phyloP scores from a whole-genome alignment of 1,140 invertebrate genomes.

The Plutomurus gul region DNA sequence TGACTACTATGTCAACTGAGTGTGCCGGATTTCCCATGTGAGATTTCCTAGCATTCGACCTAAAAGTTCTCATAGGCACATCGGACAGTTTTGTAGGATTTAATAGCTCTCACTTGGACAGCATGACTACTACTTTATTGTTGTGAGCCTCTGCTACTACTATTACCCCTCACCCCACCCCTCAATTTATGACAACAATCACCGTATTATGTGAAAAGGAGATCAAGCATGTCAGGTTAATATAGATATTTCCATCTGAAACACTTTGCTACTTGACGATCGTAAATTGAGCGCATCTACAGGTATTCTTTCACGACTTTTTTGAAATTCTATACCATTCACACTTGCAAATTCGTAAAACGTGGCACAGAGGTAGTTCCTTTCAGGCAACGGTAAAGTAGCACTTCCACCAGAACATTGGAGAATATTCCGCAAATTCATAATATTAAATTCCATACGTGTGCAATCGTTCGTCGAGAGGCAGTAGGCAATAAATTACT shows the following conservation, averaged over 20 bases:
- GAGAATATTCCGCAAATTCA: no score
- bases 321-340: neutral
- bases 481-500: no score
- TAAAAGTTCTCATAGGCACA: neutral
- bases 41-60: neutral
- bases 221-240: conserved; percentile 10
- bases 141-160: no score
- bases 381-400: no score
- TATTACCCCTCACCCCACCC: no score
- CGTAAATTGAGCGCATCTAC: conserved; percentile 1
- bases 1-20: neutral
- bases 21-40: neutral
- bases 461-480: no score
- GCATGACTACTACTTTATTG: no score
- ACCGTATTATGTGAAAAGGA: neutral
- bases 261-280: neutral
- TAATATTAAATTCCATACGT: no score
- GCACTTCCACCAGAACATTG: no score
- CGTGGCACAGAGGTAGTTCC: neutral
- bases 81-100: no score
- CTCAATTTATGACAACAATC: no score
- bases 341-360: neutral
- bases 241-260: neutral
- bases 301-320: neutral
- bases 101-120: no score